Evolutionary conservation across 2,888 invertebrate genomes (phyloP).

Genomic region (Eupithecia insigniata): DNA sequence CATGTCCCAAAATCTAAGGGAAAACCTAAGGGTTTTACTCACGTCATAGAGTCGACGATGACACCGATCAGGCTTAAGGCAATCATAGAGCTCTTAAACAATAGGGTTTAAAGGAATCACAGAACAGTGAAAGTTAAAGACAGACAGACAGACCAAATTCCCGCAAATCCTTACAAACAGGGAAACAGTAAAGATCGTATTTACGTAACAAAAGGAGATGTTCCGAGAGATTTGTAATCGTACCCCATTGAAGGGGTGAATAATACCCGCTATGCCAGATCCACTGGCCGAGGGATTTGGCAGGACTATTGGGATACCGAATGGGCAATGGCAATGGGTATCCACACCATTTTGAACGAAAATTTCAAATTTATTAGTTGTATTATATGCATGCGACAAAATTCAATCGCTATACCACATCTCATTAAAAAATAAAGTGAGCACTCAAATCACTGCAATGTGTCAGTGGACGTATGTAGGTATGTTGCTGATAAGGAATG

Average conservation of each 20-base stretch:
- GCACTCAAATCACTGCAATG: no score
- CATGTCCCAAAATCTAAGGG: no score
- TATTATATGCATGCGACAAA: background rate
- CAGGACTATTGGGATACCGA: background rate
- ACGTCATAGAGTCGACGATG: background rate
- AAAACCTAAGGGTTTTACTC: no score
- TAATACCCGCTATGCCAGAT: constrained; percentile 56
- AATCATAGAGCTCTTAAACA: no score
- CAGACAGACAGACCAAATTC: constrained; percentile 2
- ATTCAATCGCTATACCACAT: no score
- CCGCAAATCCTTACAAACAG: constrained; percentile 26
- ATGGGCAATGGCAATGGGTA: constrained; percentile 3
- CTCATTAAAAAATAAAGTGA: background rate
- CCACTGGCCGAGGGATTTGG: constrained; percentile 7
- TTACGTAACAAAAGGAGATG: constrained; percentile 44
- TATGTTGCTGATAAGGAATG: no score
- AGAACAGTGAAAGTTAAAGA: background rate
- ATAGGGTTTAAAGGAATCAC: no score
- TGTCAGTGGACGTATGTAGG: no score
- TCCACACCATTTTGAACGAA: background rate
- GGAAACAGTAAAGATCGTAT: constrained; percentile 28
- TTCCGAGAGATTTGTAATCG: constrained; percentile 55
- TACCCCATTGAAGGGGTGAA: constrained; percentile 68
- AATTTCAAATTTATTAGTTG: background rate
- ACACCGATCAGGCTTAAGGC: background rate